These are phyloP conservation scores for Eidolon helvum DNA, from an alignment of 2,113 vertebrate genomes.

Conservation along the genomic window DNA sequence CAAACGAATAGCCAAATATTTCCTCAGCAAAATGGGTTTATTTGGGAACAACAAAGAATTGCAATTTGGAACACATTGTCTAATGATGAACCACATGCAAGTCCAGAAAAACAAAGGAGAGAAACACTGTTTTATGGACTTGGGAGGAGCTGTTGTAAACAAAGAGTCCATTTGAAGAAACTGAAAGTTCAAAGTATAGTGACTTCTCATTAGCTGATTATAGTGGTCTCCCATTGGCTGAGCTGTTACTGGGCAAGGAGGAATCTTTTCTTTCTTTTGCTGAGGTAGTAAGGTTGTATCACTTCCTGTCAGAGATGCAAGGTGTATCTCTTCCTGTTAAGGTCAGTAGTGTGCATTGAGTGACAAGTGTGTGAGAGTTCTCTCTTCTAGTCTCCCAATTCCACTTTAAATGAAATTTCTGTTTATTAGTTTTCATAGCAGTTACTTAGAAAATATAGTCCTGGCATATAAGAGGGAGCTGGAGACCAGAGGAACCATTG, in stretches of 20 bases:
- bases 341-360: not conserved
- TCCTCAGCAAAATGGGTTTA: not conserved
- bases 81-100: not conserved
- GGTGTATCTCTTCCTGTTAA: not conserved
- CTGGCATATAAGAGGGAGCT: not conserved
- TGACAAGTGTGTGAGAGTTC: not conserved
- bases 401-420: not conserved
- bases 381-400: not conserved
- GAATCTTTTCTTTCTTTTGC: not conserved
- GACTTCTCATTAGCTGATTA: not conserved
- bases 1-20: not conserved
- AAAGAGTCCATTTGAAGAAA: not conserved
- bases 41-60: not conserved
- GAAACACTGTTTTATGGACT: not conserved
- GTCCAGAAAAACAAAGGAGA: not conserved
- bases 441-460: not conserved
- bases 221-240: not conserved
- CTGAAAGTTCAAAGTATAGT: not conserved
- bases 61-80: too few relatives aligned
- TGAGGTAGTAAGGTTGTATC: too few relatives aligned
- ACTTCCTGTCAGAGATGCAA: not conserved
- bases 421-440: not conserved
- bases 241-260: not conserved
- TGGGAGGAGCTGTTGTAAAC: not conserved
- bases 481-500: not conserved